Conservation (phyloP, 2,888 invertebrate genomes). For the Gari tellinella region DNA sequence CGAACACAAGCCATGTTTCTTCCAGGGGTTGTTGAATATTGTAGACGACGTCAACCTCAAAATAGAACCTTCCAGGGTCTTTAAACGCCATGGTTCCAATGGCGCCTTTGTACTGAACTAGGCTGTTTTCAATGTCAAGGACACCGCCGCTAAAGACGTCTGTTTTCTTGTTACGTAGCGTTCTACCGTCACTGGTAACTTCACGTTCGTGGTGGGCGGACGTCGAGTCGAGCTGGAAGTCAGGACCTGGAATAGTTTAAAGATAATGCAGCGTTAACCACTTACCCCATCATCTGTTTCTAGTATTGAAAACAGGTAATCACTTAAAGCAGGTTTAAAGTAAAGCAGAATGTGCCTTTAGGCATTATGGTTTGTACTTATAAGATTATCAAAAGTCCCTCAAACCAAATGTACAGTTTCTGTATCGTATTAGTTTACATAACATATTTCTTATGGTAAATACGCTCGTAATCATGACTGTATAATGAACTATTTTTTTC, state of each 20-base stretch:
- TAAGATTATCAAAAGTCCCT: no score
- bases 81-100: slow-evolving; percentile 62
- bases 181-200: slow-evolving; percentile 60
- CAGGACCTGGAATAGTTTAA: slow-evolving; percentile 57
- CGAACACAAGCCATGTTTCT: slow-evolving; percentile 70
- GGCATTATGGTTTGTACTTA: no score
- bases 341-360: no score
- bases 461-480: no score
- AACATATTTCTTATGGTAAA: no score
- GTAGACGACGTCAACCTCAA: slow-evolving; percentile 65
- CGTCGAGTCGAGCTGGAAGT: slow-evolving; percentile 60
- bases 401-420: no score
- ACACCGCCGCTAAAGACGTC: slow-evolving; percentile 42
- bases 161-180: slow-evolving; percentile 62
- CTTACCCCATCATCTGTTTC: no score
- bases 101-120: slow-evolving; percentile 66
- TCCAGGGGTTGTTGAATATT: slow-evolving; percentile 67
- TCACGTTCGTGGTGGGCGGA: slow-evolving; percentile 67
- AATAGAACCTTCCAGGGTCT: slow-evolving; percentile 63
- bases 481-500: no score
- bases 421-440: no score
- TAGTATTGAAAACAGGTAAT: no score
- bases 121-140: slow-evolving; percentile 46
- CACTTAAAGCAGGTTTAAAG: no score
- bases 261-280: no score